Conservation (phyloP, 1,140 invertebrate genomes). For the Tetraneura akinire region DNA sequence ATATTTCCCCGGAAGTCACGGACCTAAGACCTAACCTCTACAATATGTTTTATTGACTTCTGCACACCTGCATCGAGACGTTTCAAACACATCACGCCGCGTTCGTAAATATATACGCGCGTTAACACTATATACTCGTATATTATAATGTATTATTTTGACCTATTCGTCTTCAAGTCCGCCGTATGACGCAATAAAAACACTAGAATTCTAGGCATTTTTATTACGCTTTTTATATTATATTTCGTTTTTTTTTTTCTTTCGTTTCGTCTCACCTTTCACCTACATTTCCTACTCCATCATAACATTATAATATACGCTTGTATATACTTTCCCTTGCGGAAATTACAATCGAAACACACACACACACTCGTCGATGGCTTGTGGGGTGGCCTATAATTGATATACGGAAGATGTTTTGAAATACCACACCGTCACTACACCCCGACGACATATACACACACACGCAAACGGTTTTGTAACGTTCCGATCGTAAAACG, state of each 20-base stretch:
- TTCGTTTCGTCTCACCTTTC: not conserved
- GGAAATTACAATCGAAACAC: not conserved
- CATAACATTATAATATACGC: no score
- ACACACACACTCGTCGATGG: not conserved
- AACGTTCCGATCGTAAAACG: conserved; percentile 16
- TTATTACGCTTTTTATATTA: not conserved
- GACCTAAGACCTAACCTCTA: conserved; percentile 38
- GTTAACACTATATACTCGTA: no score
- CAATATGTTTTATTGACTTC: conserved; percentile 21
- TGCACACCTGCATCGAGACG: conserved; percentile 2
- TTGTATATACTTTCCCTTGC: not conserved
- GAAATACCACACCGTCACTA: conserved; percentile 29
- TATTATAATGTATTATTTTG: not conserved
- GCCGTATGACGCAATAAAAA: no score
- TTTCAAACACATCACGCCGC: not conserved
- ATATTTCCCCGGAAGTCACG: conserved; percentile 17
- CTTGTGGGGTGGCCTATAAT: conserved; percentile 15
- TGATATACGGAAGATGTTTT: conserved; percentile 39
- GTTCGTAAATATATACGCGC: not conserved
- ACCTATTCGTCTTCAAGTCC: not conserved
- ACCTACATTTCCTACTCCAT: no score
- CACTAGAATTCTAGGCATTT: not conserved
- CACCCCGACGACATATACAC: no score
- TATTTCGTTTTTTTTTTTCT: no score
- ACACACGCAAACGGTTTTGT: conserved; percentile 26